Percentiles rank a stretch among this genome's conserved stretches.
Conservation (phyloP, 2,113 vertebrate species). For the Grammomys surdaster region DNA sequence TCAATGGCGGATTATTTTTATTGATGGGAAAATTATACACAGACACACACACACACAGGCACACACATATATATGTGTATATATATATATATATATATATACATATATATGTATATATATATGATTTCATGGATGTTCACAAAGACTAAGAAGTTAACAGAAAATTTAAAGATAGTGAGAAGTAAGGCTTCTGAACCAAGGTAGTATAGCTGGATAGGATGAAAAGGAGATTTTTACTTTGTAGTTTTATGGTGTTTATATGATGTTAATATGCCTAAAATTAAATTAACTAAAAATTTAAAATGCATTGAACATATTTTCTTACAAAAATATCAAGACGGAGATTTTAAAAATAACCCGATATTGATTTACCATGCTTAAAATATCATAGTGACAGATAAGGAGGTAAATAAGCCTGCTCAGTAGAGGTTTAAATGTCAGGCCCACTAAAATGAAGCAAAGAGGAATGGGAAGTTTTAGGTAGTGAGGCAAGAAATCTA, state of each 20-base stretch:
- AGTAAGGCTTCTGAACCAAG: neutral
- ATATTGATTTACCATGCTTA: neutral
- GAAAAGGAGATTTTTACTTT: slow-evolving; percentile 1
- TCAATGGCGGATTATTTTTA: neutral
- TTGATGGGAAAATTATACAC: neutral
- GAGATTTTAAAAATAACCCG: neutral
- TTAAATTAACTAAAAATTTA: slow-evolving; percentile 1
- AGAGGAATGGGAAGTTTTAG: neutral
- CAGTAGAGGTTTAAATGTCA: neutral
- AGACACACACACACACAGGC: neutral
- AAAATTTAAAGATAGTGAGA: neutral
- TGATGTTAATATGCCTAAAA: neutral
- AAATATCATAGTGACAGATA: neutral
- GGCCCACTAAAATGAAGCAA: neutral
- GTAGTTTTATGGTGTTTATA: neutral
- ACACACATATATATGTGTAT: too few relatives aligned
- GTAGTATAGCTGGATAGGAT: neutral
- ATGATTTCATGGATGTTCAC: neutral
- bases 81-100: too few relatives aligned
- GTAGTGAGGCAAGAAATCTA: neutral
- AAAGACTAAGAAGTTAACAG: neutral
- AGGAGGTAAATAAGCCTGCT: neutral
- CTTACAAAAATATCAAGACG: neutral
- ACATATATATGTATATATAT: too few relatives aligned
- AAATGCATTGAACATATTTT: neutral